Evolutionary conservation across 2,113 vertebrate genomes (phyloP).

Genomic region (Tachysurus fulvidraco): DNA sequence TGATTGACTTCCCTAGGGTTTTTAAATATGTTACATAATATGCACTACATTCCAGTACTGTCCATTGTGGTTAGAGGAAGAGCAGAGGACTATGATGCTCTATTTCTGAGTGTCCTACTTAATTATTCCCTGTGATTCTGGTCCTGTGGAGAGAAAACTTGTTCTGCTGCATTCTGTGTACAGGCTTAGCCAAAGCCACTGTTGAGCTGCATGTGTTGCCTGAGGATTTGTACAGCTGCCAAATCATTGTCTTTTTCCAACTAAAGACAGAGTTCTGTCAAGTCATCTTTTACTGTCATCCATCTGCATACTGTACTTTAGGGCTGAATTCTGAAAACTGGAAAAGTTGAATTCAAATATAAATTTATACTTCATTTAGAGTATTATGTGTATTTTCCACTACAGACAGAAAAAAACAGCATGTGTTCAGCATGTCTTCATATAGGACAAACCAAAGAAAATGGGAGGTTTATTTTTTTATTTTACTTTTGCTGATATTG

Average conservation of each 20-base stretch:
- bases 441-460: too few relatives aligned
- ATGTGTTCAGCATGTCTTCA: too few relatives aligned
- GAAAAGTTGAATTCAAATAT: not conserved
- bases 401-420: too few relatives aligned
- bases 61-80: conserved; percentile 5
- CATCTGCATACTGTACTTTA: not conserved
- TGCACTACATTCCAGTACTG: not conserved
- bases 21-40: not conserved
- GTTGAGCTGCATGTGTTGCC: conserved; percentile 34
- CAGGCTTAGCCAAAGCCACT: conserved; percentile 4
- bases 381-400: too few relatives aligned
- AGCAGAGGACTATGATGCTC: conserved; percentile 2
- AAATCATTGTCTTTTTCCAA: conserved; percentile 4
- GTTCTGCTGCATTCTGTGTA: conserved; percentile 11
- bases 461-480: not conserved
- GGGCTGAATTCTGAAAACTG: not conserved
- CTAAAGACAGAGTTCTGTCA: not conserved
- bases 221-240: conserved; percentile 19
- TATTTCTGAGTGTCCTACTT: conserved; percentile 46
- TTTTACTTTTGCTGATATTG: not conserved
- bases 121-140: conserved; percentile 30
- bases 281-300: not conserved
- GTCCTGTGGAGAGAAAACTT: conserved; percentile 32
- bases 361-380: too few relatives aligned
- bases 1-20: not conserved